Conservation (phyloP, 2,888 invertebrate species). For the Scaptomyza flava region DNA sequence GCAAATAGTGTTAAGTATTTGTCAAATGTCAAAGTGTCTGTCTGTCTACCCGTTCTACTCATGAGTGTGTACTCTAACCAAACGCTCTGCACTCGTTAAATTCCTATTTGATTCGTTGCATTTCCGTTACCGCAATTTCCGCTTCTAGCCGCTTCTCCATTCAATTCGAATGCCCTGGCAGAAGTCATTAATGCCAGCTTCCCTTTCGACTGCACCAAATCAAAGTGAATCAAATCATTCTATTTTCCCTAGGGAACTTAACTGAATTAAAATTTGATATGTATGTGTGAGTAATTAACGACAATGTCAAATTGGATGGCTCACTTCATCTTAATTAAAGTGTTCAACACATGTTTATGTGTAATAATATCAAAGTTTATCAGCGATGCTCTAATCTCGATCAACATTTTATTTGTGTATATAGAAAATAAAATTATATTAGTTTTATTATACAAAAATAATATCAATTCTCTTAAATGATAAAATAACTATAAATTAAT, state of each 20-base stretch:
- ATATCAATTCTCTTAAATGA: too few relatives aligned
- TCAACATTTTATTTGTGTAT: too few relatives aligned
- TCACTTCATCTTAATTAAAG: background rate
- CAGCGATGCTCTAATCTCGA: too few relatives aligned
- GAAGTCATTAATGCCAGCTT: slow-evolving; percentile 34
- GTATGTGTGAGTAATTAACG: background rate
- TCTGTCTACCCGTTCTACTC: slow-evolving; percentile 4
- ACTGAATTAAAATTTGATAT: background rate
- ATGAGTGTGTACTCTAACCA: slow-evolving; percentile 2
- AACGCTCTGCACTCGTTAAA: slow-evolving; percentile 32
- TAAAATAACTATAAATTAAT: too few relatives aligned
- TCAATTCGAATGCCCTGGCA: slow-evolving; percentile 9
- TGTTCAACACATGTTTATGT: background rate
- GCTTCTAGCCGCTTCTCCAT: slow-evolving; percentile 22
- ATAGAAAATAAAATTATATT: too few relatives aligned
- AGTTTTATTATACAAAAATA: too few relatives aligned
- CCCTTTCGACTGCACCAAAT: slow-evolving; percentile 1
- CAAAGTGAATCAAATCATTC: background rate
- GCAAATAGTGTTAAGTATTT: slow-evolving; percentile 79
- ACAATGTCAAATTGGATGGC: background rate
- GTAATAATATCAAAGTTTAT: too few relatives aligned
- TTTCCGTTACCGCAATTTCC: slow-evolving; percentile 58
- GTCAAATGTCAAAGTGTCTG: slow-evolving; percentile 67
- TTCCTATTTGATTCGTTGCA: slow-evolving; percentile 37
- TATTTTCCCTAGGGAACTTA: background rate